These are phyloP conservation scores for Trypoxylus dichotomus DNA, from an alignment of 1,140 invertebrate genomes.

Conservation along the genomic window DNA sequence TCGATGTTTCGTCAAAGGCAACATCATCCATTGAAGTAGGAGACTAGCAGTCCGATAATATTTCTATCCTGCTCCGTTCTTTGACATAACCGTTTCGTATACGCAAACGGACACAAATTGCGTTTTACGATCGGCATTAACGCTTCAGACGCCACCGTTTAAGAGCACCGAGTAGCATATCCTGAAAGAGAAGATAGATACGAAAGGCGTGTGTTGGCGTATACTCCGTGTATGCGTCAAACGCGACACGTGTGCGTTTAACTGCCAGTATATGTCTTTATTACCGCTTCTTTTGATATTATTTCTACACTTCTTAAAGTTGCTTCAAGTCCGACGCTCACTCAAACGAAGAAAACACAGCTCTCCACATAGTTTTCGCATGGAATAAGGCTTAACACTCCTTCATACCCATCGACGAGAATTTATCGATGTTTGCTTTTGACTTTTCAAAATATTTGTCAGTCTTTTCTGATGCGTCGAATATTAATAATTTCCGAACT, in stretches of 20 bases:
- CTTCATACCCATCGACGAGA: background rate
- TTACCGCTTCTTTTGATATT: constrained; percentile 17
- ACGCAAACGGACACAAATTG: background rate
- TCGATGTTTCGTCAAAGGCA: no score
- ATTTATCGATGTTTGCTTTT: constrained; percentile 6
- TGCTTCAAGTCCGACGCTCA: background rate
- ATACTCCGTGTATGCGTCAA: background rate
- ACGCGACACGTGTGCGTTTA: background rate
- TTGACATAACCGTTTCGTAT: background rate
- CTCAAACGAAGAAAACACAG: background rate
- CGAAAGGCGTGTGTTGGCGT: background rate
- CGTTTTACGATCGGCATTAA: background rate
- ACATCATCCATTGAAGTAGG: no score
- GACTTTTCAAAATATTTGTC: constrained; percentile 11
- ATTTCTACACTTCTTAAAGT: constrained; percentile 8
- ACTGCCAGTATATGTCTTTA: constrained; percentile 11
- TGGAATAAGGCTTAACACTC: no score
- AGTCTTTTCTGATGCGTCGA: background rate
- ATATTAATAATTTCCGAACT: constrained; percentile 11
- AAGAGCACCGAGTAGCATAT: background rate
- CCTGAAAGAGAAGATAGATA: background rate
- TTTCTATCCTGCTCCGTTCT: no score
- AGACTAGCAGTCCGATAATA: no score
- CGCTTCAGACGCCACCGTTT: background rate
- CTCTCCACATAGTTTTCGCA: no score